phyloP scores from a whole-genome alignment of 2,888 invertebrate species.

The Dione juno region DNA sequence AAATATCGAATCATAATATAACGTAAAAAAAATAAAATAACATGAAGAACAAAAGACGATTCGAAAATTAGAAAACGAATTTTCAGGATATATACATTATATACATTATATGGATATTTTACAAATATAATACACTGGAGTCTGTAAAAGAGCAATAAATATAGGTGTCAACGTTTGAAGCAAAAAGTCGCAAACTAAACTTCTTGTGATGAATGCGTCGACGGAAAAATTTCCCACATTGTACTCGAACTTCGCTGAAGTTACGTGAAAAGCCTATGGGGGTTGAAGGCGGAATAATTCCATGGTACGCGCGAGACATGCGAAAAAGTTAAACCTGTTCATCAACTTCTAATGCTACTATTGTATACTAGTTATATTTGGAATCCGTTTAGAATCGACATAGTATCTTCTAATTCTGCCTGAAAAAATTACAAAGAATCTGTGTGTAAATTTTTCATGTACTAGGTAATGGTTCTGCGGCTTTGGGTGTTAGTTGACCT shows the following conservation, averaged over 20 bases:
- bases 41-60: too few relatives aligned
- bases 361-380: too few relatives aligned
- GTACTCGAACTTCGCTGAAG: constrained; percentile 38
- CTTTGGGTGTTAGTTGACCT: too few relatives aligned
- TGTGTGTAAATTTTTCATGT: too few relatives aligned
- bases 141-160: constrained; percentile 11
- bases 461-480: too few relatives aligned
- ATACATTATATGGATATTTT: neutral
- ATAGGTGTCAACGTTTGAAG: constrained; percentile 26
- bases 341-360: constrained; percentile 12
- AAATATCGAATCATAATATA: too few relatives aligned
- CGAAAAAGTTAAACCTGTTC: constrained; percentile 11
- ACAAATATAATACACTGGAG: neutral
- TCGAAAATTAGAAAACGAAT: too few relatives aligned
- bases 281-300: constrained; percentile 42
- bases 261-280: constrained; percentile 40
- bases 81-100: too few relatives aligned
- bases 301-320: constrained; percentile 27
- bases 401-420: too few relatives aligned
- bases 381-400: neutral
- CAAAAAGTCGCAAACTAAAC: constrained; percentile 36
- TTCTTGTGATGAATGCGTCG: constrained; percentile 45
- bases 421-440: too few relatives aligned
- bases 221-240: constrained; percentile 43
- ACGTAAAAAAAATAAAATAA: too few relatives aligned